Conservation (phyloP, 2,888 invertebrate genomes). For the Agrochola circellaris region DNA sequence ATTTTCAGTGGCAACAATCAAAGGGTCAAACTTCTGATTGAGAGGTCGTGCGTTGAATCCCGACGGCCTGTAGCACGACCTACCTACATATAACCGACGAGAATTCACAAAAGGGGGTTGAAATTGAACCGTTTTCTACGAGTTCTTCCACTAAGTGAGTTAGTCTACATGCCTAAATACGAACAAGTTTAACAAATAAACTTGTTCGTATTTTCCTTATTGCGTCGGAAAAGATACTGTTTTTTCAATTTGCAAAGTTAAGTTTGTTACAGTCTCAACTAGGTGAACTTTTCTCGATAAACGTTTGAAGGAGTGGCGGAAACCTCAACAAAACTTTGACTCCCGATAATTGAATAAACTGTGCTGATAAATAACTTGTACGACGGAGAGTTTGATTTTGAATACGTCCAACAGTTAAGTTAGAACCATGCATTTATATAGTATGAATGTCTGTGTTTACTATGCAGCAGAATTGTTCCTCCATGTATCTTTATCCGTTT, state of each 20-base stretch:
- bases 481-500: too few relatives aligned
- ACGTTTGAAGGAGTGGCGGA: slow-evolving; percentile 21
- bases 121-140: background rate
- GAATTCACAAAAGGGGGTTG: slow-evolving; percentile 1
- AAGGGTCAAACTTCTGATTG: background rate
- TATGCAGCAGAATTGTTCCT: too few relatives aligned
- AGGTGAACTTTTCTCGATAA: slow-evolving; percentile 45
- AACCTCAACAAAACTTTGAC: slow-evolving; percentile 16
- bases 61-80: background rate
- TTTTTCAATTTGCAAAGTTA: slow-evolving; percentile 52
- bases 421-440: too few relatives aligned
- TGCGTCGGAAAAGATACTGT: slow-evolving; percentile 33
- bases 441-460: too few relatives aligned
- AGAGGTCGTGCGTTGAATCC: background rate
- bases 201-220: slow-evolving; percentile 42
- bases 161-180: background rate
- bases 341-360: slow-evolving; percentile 44
- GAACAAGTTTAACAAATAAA: slow-evolving; percentile 24
- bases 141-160: background rate
- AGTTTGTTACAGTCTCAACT: slow-evolving; percentile 39
- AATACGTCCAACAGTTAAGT: too few relatives aligned
- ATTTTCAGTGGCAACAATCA: background rate
- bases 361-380: slow-evolving; percentile 9
- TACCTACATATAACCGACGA: background rate
- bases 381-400: too few relatives aligned